phyloP scores from a whole-genome alignment of 2,797 vertebrate genomes.

The Phalanger gymnotis region DNA sequence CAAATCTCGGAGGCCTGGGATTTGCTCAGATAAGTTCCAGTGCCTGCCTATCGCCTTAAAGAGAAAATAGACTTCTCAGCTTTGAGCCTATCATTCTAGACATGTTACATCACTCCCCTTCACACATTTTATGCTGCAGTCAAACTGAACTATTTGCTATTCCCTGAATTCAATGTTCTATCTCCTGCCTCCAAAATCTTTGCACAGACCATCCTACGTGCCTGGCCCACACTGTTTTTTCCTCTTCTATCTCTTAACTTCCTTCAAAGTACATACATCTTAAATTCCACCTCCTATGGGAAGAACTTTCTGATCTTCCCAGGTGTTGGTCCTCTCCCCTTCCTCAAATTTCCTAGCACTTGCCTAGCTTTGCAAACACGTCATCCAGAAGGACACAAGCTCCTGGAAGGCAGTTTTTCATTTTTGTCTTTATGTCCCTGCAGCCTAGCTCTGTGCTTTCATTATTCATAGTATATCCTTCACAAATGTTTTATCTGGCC shows the following conservation, averaged over 20 bases:
- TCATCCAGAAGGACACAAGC: background rate
- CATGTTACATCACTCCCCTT: background rate
- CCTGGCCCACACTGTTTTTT: background rate
- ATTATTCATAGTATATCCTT: background rate
- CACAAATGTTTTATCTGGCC: background rate
- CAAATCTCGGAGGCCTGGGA: background rate
- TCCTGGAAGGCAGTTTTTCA: background rate
- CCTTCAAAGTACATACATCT: background rate
- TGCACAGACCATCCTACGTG: background rate
- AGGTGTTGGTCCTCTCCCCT: background rate
- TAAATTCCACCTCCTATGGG: background rate
- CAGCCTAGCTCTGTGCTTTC: background rate
- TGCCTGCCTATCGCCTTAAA: background rate
- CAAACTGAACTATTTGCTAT: background rate
- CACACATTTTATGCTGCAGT: background rate
- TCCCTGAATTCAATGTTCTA: background rate
- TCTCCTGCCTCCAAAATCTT: background rate
- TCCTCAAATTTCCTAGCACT: background rate
- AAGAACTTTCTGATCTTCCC: background rate
- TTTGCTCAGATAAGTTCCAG: background rate
- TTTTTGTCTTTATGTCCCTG: background rate
- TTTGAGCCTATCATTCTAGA: background rate
- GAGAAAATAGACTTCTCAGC: background rate
- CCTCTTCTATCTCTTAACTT: background rate
- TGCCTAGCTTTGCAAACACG: background rate